These are phyloP conservation scores for Sternarchorhynchus goeldii DNA, from an alignment of 2,797 vertebrate species.

Conservation along the genomic window DNA sequence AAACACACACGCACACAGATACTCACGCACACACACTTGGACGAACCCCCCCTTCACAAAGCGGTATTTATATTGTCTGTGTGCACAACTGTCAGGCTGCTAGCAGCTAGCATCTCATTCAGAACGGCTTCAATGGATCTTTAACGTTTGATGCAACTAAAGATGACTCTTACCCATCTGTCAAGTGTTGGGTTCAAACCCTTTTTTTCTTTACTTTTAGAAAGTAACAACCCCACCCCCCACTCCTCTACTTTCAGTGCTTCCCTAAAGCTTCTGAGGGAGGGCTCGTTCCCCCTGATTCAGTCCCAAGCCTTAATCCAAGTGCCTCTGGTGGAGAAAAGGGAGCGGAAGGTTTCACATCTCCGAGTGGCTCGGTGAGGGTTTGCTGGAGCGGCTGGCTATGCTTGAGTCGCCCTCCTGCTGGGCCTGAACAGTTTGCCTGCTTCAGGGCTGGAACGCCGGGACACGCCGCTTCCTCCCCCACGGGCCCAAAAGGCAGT, in stretches of 20 bases:
- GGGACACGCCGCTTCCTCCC: slow-evolving; percentile 64
- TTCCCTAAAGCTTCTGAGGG: slow-evolving; percentile 33
- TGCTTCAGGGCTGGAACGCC: slow-evolving; percentile 56
- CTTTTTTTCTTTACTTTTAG: slow-evolving; percentile 28
- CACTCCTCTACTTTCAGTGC: slow-evolving; percentile 10
- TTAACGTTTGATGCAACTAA: slow-evolving; percentile 50
- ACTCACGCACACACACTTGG: slow-evolving; percentile 67
- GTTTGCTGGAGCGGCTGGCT: slow-evolving; percentile 74
- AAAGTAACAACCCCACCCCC: slow-evolving; percentile 33
- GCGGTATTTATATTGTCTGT: slow-evolving; percentile 57
- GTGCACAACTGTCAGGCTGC: slow-evolving; percentile 58
- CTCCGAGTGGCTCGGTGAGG: slow-evolving; percentile 62
- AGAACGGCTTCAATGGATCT: slow-evolving; percentile 55
- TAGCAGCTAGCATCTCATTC: slow-evolving; percentile 61
- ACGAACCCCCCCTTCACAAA: slow-evolving; percentile 34
- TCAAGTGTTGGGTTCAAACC: slow-evolving; percentile 44
- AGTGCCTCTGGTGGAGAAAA: slow-evolving; percentile 26
- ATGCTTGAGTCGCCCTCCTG: slow-evolving; percentile 68
- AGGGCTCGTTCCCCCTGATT: neutral
- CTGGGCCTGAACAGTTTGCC: slow-evolving; percentile 74
- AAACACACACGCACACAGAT: slow-evolving; percentile 74
- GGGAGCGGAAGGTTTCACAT: slow-evolving; percentile 4
- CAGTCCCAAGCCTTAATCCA: slow-evolving; percentile 54
- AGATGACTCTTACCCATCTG: slow-evolving; percentile 60
- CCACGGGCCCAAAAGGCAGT: slow-evolving; percentile 61